Conservation (phyloP, 2,797 vertebrate species). For the Scyliorhinus canicula region DNA sequence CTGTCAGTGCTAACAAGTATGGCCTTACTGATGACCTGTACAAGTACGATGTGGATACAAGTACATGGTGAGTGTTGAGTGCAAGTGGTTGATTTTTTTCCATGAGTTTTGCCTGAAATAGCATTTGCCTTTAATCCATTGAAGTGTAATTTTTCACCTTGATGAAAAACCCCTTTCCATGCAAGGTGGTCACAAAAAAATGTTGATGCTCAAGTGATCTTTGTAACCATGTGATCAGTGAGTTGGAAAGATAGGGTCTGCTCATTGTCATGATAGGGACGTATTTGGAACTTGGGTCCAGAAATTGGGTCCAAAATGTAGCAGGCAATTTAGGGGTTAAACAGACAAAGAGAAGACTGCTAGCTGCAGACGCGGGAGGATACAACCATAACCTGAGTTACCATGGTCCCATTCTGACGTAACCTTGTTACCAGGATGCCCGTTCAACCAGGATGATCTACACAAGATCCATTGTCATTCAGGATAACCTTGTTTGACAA, state of each 20-base stretch:
- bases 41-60: constrained; percentile 73
- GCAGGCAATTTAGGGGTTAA: too few relatives aligned
- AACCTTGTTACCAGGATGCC: too few relatives aligned
- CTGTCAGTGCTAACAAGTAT: constrained; percentile 92
- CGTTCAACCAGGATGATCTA: too few relatives aligned
- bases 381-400: too few relatives aligned
- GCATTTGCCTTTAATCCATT: neutral
- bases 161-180: neutral
- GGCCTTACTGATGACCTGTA: constrained; percentile 90
- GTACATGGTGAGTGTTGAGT: constrained; percentile 70
- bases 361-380: too few relatives aligned
- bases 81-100: neutral
- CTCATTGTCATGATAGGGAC: too few relatives aligned
- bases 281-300: too few relatives aligned
- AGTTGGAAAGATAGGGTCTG: neutral
- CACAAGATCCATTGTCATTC: too few relatives aligned
- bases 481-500: too few relatives aligned
- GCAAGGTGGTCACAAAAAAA: neutral
- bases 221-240: neutral
- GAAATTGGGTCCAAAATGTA: too few relatives aligned
- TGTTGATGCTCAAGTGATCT: neutral
- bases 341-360: too few relatives aligned
- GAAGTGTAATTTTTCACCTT: neutral
- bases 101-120: neutral
- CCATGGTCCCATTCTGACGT: too few relatives aligned